Conservation (phyloP, 2,888 invertebrate genomes). For the Deilephila porcellus region DNA sequence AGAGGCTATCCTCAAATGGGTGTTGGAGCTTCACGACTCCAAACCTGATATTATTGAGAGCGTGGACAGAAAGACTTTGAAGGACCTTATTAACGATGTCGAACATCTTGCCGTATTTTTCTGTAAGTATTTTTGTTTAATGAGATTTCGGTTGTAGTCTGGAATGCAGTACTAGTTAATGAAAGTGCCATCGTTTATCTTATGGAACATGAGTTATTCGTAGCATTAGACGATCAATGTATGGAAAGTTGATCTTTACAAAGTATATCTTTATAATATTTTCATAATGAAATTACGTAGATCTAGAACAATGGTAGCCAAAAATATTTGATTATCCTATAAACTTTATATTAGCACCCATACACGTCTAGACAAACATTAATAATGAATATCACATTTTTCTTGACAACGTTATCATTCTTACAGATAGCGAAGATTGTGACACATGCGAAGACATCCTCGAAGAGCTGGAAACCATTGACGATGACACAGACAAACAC, state of each 20-base stretch:
- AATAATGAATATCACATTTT: no score
- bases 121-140: constrained; percentile 85
- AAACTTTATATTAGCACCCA: no score
- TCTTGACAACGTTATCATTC: neutral
- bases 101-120: constrained; percentile 97
- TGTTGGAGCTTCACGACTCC: constrained; percentile 92
- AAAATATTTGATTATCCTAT: no score
- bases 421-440: constrained; percentile 92
- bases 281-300: no score
- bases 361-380: no score
- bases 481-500: constrained; percentile 96
- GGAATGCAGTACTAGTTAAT: no score
- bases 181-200: no score
- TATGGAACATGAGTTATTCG: no score
- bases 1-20: constrained; percentile 95
- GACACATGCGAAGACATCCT: constrained; percentile 93
- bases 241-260: no score
- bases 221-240: no score
- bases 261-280: no score
- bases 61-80: constrained; percentile 95
- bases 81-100: constrained; percentile 94
- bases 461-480: constrained; percentile 95
- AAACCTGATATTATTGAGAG: constrained; percentile 95
- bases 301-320: no score
- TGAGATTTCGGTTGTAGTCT: neutral